Evolutionary conservation across 2,888 invertebrate genomes (phyloP), one percentile per base, ranked within the genome.

Genomic region (Aelia acuminata): DNA sequence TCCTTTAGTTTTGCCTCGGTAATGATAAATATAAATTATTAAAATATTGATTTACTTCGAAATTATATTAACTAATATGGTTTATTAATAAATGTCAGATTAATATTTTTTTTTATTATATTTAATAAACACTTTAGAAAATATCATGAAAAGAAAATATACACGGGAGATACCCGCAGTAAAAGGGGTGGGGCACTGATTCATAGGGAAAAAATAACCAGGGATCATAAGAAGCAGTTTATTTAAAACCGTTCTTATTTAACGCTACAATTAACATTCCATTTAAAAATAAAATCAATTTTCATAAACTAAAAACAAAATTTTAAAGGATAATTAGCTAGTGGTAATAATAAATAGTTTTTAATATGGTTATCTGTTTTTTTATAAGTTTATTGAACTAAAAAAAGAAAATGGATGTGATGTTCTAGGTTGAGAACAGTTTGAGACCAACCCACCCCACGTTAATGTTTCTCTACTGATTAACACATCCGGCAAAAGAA

Each of bases 151-250:
- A 80, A 39, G 80, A 80, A 80, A 80, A n/a, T 80, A n/a, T 80
- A 43, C 15, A 43, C 80, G 43, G 43, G 80, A 47, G 43, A 80
- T n/a, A 80, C 80, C 63, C 35, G 31, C 63, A 22, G 31, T 80
- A 43, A 80, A 47, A 80, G 80, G 80, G 80, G 80, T 80, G 80
- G 39, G 80, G 80, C 80, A 80, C 80, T 80, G 80, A 80, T 80
- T 80, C 80, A 80, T 80, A 39, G 80, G 80, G 80, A 80, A 80
- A 80, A 80, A 80, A 80, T 80, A 80, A 47, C 80, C 80, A 80
- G 3, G 80, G 80, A 47, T 80, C 80, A 80, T 47, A 80, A 70
- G 43, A 43, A 47, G 11, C 80, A 10, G 80, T n/a, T 80, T 43
- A 80, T 80, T 80, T 47, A 80, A 47, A n/a, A 80, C 63, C 63